phyloP scores from a whole-genome alignment of 2,113 vertebrate species.

The Todiramphus saurophagus region DNA sequence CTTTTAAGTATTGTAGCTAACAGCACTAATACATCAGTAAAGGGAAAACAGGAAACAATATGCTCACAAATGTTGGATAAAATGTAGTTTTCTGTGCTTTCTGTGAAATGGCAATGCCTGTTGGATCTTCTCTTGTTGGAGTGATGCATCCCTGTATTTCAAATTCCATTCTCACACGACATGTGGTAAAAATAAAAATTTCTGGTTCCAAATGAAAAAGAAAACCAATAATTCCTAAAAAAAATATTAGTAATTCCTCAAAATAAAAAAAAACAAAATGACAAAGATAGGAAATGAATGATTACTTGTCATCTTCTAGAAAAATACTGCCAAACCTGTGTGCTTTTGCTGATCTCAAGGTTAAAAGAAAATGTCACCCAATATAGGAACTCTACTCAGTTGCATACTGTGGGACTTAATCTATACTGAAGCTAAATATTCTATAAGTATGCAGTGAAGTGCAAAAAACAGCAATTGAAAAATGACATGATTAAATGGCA shows the following conservation, averaged over 20 bases:
- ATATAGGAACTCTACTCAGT: constrained; percentile 51
- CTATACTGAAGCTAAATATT: constrained; percentile 81
- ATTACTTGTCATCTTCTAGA: constrained; percentile 59
- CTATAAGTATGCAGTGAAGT: constrained; percentile 80
- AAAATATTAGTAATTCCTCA: constrained; percentile 19
- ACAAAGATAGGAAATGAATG: constrained; percentile 45
- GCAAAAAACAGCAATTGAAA: constrained; percentile 83
- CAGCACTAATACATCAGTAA: background rate
- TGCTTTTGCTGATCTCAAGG: constrained; percentile 69
- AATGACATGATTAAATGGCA: constrained; percentile 87
- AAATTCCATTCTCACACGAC: background rate
- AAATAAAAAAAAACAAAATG: constrained; percentile 37
- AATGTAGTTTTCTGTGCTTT: background rate
- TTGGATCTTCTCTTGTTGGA: background rate
- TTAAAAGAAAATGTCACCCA: constrained; percentile 70
- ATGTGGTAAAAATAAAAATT: constrained; percentile 7
- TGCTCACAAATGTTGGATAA: background rate
- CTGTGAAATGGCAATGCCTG: background rate
- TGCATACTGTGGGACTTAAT: constrained; percentile 70
- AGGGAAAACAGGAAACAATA: background rate
- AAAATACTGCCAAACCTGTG: constrained; percentile 51
- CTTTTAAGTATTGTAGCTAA: background rate
- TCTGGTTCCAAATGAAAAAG: background rate
- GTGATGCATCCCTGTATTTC: background rate
- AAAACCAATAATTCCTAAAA: constrained; percentile 11